A percentile compares a stretch with the other conserved stretches of the same genome.
These are phyloP conservation scores for Amphiprion percula DNA, from an alignment of 2,113 vertebrate species.

Conservation along the genomic window DNA sequence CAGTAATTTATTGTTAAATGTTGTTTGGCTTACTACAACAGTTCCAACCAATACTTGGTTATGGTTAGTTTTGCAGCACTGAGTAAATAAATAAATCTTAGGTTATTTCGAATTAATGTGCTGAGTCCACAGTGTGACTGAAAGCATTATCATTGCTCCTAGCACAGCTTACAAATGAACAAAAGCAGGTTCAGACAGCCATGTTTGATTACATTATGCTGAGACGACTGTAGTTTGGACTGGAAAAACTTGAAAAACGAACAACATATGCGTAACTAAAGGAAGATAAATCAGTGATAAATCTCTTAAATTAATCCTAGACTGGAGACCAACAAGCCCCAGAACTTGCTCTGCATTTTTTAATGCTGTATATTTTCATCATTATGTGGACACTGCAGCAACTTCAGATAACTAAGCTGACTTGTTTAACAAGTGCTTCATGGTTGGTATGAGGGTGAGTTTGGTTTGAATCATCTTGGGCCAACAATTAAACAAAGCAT, in stretches of 20 bases:
- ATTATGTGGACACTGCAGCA: too few relatives aligned
- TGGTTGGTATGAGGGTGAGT: too few relatives aligned
- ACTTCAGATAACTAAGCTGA: too few relatives aligned
- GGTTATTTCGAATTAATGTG: not conserved
- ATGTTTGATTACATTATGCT: not conserved
- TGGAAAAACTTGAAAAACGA: too few relatives aligned
- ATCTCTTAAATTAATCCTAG: not conserved
- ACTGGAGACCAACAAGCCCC: too few relatives aligned
- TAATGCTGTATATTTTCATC: too few relatives aligned
- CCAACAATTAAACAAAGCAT: too few relatives aligned
- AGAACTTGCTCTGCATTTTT: too few relatives aligned
- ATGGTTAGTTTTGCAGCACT: not conserved
- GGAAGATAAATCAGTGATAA: not conserved
- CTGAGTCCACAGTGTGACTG: not conserved
- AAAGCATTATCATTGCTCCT: not conserved
- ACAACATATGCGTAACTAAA: too few relatives aligned
- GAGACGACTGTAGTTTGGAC: not conserved
- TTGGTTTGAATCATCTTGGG: too few relatives aligned
- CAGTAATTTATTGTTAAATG: constrained; percentile 13
- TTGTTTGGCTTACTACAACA: constrained; percentile 19
- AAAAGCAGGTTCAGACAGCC: not conserved
- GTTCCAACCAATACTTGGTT: not conserved
- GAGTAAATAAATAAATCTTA: not conserved
- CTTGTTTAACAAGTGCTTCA: too few relatives aligned
- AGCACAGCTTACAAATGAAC: not conserved